Evolutionary conservation across 2,888 invertebrate genomes (phyloP).

Genomic region (Crossocerus cetratus): DNA sequence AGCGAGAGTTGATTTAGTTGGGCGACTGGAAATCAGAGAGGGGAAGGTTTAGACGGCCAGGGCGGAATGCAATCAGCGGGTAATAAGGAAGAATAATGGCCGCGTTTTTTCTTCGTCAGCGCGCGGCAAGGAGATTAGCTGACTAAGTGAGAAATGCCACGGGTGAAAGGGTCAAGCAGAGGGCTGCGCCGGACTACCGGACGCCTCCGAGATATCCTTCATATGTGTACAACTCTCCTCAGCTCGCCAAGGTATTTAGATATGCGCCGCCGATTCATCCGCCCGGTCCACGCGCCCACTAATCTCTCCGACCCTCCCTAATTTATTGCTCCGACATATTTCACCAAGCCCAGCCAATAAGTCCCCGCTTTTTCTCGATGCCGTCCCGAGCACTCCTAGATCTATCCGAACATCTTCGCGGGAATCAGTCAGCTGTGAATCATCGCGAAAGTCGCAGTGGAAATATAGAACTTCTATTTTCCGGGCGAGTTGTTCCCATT

Average conservation of each 20-base stretch:
- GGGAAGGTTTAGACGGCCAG: too few species aligned
- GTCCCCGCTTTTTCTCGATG: slow-evolving; percentile 24
- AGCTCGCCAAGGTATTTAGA: too few species aligned
- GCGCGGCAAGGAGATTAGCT: slow-evolving; percentile 59
- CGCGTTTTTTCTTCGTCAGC: slow-evolving; percentile 59
- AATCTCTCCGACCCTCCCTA: slow-evolving; percentile 30
- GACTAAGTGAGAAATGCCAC: slow-evolving; percentile 69
- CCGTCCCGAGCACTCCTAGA: slow-evolving; percentile 1
- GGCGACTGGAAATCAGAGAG: neutral
- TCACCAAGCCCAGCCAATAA: slow-evolving; percentile 27
- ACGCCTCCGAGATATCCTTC: slow-evolving; percentile 32
- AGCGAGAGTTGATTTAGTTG: slow-evolving; percentile 26
- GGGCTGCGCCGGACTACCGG: slow-evolving; percentile 58
- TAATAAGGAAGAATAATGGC: slow-evolving; percentile 67
- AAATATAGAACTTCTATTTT: neutral
- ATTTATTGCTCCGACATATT: slow-evolving; percentile 35
- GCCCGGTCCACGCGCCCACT: slow-evolving; percentile 24
- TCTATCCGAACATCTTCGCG: neutral
- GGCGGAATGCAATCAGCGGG: slow-evolving; percentile 65
- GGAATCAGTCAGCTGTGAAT: too few species aligned
- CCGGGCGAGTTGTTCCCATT: neutral
- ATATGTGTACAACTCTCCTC: neutral
- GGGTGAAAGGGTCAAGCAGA: slow-evolving; percentile 57
- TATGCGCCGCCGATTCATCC: slow-evolving; percentile 35
- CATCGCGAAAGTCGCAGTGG: too few species aligned